Percentiles rank a stretch among this genome's conserved stretches.
Conservation (phyloP, 2,888 invertebrate genomes). For the Tipula confusa region DNA sequence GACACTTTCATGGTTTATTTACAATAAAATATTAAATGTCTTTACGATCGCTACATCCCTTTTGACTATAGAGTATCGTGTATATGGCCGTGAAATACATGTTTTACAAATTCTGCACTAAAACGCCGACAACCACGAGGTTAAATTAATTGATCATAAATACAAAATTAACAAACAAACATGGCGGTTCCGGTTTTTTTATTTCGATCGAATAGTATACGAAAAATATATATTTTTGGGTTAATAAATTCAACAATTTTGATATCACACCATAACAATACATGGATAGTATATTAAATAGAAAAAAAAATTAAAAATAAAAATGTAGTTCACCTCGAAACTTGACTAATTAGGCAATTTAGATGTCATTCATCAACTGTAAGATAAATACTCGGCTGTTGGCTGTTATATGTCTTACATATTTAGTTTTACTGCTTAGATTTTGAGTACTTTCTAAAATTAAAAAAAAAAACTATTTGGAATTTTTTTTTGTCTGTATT, state of each 20-base stretch:
- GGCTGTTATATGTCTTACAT: not conserved
- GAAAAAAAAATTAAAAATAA: not conserved
- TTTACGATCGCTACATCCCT: not conserved
- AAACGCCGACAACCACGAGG: not conserved
- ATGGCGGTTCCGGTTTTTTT: slow-evolving; percentile 20
- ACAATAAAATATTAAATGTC: not conserved
- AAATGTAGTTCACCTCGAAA: slow-evolving; percentile 25
- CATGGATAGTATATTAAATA: not conserved
- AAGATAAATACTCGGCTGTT: not conserved
- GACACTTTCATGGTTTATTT: not conserved
- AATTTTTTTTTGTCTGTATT: not conserved
- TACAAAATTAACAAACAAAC: not conserved
- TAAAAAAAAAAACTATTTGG: not conserved
- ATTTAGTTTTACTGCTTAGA: not conserved
- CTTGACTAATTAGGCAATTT: slow-evolving; percentile 25
- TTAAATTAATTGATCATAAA: not conserved
- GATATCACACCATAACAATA: not conserved
- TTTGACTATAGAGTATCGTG: no score
- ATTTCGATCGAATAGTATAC: not conserved
- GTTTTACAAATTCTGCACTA: not conserved
- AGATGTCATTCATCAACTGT: not conserved
- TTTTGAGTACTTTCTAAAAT: not conserved
- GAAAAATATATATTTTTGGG: not conserved
- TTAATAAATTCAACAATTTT: not conserved
- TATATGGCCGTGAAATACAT: not conserved